These are phyloP conservation scores for Neocrepidodera transversa DNA, from an alignment of 2,888 invertebrate species.

Conservation along the genomic window DNA sequence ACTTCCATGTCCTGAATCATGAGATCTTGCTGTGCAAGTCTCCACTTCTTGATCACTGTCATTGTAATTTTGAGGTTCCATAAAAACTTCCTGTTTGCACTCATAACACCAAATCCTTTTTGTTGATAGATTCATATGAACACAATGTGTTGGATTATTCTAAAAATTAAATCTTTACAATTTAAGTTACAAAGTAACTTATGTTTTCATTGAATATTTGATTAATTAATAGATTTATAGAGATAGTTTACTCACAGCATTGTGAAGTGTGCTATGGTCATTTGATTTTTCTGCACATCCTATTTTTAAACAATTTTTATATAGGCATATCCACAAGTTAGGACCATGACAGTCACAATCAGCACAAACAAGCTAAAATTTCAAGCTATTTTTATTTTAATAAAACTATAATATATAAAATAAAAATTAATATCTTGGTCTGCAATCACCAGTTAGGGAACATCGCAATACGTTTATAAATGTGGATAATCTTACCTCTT, in stretches of 20 bases:
- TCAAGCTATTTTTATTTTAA: slow-evolving; percentile 2
- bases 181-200: no score
- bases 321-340: slow-evolving; percentile 87
- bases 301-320: slow-evolving; percentile 78
- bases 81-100: slow-evolving; percentile 83
- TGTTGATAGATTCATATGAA: slow-evolving; percentile 86
- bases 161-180: slow-evolving; percentile 53
- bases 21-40: slow-evolving; percentile 42
- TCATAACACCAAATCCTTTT: slow-evolving; percentile 88
- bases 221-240: no score
- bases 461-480: no score
- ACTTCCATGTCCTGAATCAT: slow-evolving; percentile 55
- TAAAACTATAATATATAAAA: no score
- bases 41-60: slow-evolving; percentile 53
- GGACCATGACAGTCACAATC: slow-evolving; percentile 78
- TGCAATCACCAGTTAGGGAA: no score
- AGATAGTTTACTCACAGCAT: slow-evolving; percentile 72
- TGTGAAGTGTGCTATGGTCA: slow-evolving; percentile 85
- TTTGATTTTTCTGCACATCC: slow-evolving; percentile 84
- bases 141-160: slow-evolving; percentile 73
- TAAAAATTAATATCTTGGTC: no score
- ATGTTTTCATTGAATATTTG: no score
- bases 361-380: slow-evolving; percentile 63
- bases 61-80: slow-evolving; percentile 46
- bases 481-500: slow-evolving; percentile 55